Conservation (phyloP, 2,113 vertebrate genomes). For the Campylorhamphus procurvoides region DNA sequence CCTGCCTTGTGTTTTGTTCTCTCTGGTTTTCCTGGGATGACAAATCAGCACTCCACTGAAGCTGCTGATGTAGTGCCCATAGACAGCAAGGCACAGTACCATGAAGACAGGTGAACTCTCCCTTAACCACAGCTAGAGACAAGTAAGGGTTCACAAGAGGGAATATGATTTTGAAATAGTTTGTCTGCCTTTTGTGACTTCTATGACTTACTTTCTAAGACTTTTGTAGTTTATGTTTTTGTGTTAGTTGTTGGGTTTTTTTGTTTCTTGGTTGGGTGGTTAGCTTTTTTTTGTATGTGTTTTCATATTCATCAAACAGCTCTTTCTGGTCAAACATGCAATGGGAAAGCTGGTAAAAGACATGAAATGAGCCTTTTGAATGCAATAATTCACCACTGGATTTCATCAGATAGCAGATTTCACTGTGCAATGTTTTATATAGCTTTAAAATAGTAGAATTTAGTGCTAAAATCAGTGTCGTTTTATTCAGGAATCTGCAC, state of each 20-base stretch:
- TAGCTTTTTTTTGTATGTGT: background rate
- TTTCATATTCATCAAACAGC: background rate
- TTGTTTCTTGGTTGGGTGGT: too few relatives aligned
- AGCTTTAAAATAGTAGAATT: background rate
- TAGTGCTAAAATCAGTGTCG: background rate
- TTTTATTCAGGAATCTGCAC: background rate
- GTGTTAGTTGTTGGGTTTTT: rapidly evolving
- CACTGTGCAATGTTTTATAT: background rate
- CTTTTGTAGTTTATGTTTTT: background rate
- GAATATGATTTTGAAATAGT: background rate
- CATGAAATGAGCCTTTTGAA: background rate
- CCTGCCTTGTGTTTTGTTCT: background rate
- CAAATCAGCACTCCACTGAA: background rate
- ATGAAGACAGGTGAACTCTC: background rate
- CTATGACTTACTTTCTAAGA: background rate
- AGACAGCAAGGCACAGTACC: background rate
- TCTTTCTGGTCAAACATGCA: background rate
- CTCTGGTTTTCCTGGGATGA: background rate
- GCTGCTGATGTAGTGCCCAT: background rate
- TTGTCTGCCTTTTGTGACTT: background rate
- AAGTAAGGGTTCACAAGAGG: background rate
- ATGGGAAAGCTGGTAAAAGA: background rate
- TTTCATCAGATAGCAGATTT: background rate
- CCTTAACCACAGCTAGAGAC: background rate
- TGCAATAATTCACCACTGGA: background rate